Conservation (phyloP, 2,113 vertebrate genomes). For the Passer montanus region DNA sequence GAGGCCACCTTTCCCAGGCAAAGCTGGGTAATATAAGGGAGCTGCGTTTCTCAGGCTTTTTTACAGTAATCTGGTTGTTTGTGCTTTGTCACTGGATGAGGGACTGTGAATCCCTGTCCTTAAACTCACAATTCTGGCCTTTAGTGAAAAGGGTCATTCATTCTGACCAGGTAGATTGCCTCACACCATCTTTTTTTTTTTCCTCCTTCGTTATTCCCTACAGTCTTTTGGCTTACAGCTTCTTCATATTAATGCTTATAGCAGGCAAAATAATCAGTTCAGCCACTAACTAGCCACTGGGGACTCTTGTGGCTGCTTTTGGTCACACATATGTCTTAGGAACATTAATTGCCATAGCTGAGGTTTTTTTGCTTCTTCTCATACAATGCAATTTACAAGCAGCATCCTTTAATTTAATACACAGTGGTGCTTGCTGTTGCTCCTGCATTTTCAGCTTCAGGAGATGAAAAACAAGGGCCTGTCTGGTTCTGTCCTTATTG, state of each 20-base stretch:
- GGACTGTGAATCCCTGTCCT: not conserved
- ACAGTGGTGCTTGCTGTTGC: not conserved
- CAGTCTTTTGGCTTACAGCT: not conserved
- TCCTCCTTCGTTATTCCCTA: not conserved
- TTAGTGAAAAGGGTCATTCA: not conserved
- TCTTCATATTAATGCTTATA: not conserved
- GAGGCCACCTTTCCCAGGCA: not conserved
- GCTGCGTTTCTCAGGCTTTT: not conserved
- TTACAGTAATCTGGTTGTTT: not conserved
- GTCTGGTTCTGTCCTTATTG: not conserved
- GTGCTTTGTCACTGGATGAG: not conserved
- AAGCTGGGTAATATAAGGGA: not conserved
- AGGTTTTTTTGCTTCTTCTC: not conserved
- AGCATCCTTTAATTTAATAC: not conserved
- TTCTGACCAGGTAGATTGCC: not conserved
- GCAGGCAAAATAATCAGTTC: not conserved
- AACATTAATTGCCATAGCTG: not conserved
- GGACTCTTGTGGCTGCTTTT: not conserved
- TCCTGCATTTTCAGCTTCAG: not conserved
- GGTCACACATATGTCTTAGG: not conserved
- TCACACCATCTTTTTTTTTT: accelerated
- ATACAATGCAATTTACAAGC: not conserved
- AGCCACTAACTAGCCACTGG: not conserved
- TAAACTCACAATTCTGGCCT: not conserved
- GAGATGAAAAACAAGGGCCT: not conserved